These are phyloP conservation scores for Vicugna pacos DNA, from an alignment of 2,113 vertebrate species.

Conservation along the genomic window DNA sequence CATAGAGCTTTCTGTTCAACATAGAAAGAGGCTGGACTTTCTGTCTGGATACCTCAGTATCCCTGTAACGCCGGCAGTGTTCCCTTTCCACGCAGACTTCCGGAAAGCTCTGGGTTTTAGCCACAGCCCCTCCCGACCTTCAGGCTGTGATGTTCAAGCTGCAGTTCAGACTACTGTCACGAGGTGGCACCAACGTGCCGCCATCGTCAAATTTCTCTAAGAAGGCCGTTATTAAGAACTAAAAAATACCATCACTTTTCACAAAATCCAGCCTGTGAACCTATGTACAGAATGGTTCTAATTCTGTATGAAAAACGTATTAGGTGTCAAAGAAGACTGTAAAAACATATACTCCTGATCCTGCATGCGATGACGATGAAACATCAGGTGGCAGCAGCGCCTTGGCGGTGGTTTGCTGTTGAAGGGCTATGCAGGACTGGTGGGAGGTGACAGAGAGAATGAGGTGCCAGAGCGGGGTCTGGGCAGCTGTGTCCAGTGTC, in stretches of 20 bases:
- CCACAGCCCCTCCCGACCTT: neutral
- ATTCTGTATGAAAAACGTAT: neutral
- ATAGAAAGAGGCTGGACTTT: neutral
- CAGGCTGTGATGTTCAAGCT: neutral
- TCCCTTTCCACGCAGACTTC: neutral
- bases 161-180: too few species aligned
- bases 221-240: too few species aligned
- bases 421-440: neutral
- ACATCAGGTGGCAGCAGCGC: neutral
- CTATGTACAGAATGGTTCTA: neutral
- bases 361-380: neutral
- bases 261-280: neutral
- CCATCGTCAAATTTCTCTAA: too few species aligned
- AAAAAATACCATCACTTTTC: neutral
- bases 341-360: neutral
- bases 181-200: too few species aligned
- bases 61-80: neutral
- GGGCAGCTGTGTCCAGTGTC: neutral
- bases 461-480: neutral
- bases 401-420: neutral
- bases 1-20: neutral
- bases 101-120: neutral
- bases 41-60: neutral
- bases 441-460: neutral
- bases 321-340: neutral